Evolutionary conservation across 2,888 invertebrate genomes (phyloP).

Genomic region (Encarsia formosa): DNA sequence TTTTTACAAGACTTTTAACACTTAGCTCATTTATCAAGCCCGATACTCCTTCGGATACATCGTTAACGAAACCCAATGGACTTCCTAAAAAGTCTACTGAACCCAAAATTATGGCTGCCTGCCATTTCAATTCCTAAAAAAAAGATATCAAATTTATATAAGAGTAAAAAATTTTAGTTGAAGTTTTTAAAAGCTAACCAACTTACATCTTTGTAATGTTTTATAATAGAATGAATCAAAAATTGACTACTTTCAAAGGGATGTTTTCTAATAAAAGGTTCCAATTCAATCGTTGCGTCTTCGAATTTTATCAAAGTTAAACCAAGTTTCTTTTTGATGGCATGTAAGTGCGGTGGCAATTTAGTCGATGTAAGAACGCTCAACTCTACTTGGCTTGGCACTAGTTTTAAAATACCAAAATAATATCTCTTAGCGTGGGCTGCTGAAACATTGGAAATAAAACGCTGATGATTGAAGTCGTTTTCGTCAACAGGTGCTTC

Average conservation of each 20-base stretch:
- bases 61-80: slow-evolving; percentile 91
- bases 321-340: slow-evolving; percentile 80
- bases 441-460: slow-evolving; percentile 75
- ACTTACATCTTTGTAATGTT: slow-evolving; percentile 78
- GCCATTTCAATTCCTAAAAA: slow-evolving; percentile 80
- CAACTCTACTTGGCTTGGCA: slow-evolving; percentile 75
- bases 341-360: slow-evolving; percentile 69
- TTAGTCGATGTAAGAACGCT: slow-evolving; percentile 87
- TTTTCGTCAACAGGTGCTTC: slow-evolving; percentile 67
- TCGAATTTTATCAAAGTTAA: slow-evolving; percentile 92
- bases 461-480: slow-evolving; percentile 75
- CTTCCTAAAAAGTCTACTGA: slow-evolving; percentile 98
- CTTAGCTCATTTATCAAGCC: slow-evolving; percentile 90
- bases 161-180: background rate
- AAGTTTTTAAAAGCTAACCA: background rate
- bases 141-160: slow-evolving; percentile 4
- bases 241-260: slow-evolving; percentile 88
- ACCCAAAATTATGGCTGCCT: slow-evolving; percentile 91
- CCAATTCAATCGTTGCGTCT: slow-evolving; percentile 89
- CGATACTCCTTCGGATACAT: slow-evolving; percentile 91
- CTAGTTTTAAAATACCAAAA: slow-evolving; percentile 76
- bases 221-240: slow-evolving; percentile 73
- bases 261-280: slow-evolving; percentile 81
- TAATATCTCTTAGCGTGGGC: slow-evolving; percentile 81
- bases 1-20: slow-evolving; percentile 86